Conservation (phyloP, 2,113 vertebrate species). For the Dasyornis broadbenti region DNA sequence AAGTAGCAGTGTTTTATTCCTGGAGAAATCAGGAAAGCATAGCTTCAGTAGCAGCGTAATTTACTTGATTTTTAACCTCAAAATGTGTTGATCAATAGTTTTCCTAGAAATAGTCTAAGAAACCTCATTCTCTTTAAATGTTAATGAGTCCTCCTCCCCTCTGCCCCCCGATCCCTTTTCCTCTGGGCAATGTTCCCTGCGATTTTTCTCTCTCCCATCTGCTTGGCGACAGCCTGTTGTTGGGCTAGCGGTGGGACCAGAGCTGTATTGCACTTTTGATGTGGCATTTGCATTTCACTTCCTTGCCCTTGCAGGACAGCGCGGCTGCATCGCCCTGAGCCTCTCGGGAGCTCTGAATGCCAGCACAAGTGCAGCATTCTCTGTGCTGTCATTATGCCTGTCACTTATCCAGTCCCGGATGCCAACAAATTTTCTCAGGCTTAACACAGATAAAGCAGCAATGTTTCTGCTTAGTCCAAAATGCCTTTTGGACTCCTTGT, state of each 20-base stretch:
- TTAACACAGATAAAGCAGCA: slow-evolving; percentile 64
- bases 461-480: slow-evolving; percentile 57
- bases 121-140: slow-evolving; percentile 36
- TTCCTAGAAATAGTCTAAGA: background rate
- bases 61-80: background rate
- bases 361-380: slow-evolving; percentile 62
- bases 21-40: background rate
- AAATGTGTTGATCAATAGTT: background rate
- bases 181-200: slow-evolving; percentile 36
- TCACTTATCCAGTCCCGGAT: slow-evolving; percentile 63
- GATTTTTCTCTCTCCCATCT: slow-evolving; percentile 61
- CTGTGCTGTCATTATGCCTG: slow-evolving; percentile 57
- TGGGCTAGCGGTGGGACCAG: background rate
- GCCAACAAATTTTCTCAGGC: slow-evolving; percentile 68
- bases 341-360: slow-evolving; percentile 39
- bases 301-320: slow-evolving; percentile 44
- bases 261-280: background rate
- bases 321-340: slow-evolving; percentile 11
- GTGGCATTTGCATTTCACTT: slow-evolving; percentile 45
- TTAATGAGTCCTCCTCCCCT: slow-evolving; percentile 20
- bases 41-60: background rate
- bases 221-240: slow-evolving; percentile 48
- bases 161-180: background rate
- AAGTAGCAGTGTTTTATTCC: background rate
- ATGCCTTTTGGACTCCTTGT: slow-evolving; percentile 62